Evolutionary conservation across 1,140 invertebrate genomes (phyloP), one percentile per base, ranked within the genome.

Genomic region (Neelides sp.): DNA sequence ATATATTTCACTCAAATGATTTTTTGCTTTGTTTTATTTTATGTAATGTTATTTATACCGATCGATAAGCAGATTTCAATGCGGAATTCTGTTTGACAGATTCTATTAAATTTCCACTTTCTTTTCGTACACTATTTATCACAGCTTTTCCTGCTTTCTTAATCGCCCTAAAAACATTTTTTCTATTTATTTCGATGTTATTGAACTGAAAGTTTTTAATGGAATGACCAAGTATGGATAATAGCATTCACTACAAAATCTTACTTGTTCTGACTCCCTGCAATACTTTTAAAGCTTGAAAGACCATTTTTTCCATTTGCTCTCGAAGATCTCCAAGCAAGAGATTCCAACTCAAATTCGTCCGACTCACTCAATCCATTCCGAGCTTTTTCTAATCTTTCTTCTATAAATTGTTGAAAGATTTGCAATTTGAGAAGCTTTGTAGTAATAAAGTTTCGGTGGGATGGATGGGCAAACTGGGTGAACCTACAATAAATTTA

Each of bases 361-460:
- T 96, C 91, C n/a, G 80, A 83, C 64, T 90, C 90, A 1, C 87
- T 86, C 34, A 82, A 71, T 2, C 89, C 90, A 22, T 80, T 78
- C 69, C 92, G 92, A 28, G 94, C 73, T 71, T 91, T 79, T 54
- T 88, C 81, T 56, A 95, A 69, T 62, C 91, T 73, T 68, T 91
- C 88, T 64, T 92, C 88, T 59, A 94, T 89, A 69, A 96, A 96
- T 82, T 90, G 88, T 64, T 87, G 84, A 70, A 96, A 96, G 61
- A 94, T 93, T 71, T 96, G 91, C 13, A 93, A 73, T 51, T 91
- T 78, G 40, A 94, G 71, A 79, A 96, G 90, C 71, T 89, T 85
- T 61, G 32, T 19, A 36, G 55, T 32, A 4, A 59, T 47, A 17
- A 45, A 61, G 0, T 46, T 23, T n/a, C 53, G 49, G 45, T 58